Evolutionary conservation across 2,888 invertebrate species (phyloP), one percentile per base, ranked within the genome.

Genomic region (Chesias legatella): DNA sequence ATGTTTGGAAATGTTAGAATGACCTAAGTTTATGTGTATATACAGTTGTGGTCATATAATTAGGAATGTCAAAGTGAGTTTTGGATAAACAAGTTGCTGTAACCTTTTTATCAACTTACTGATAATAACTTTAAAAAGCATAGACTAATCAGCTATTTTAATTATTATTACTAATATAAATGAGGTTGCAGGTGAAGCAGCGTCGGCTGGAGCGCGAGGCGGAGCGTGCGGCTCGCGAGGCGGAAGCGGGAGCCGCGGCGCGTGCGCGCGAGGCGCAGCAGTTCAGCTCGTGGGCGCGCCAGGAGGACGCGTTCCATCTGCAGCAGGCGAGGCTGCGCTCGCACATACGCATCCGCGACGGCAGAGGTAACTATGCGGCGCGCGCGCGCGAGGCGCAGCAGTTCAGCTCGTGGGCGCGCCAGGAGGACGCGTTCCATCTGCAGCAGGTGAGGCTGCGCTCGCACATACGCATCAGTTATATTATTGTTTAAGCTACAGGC

Each of bases 231-330:
- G 93, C 91, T 90, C 93, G 68, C 79, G 96, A 96, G 67, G 94
- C 94, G 48, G 86, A 85, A 67, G 73, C 82, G 47, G 95, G 96
- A 71, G 92, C 94, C 78, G 92, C 94, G 67, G 90, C 95, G 72
- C 89, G 96, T 63, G 97, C 98, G 67, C 90, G 58, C 92, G 96
- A 67, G 95, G 96, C 84, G 94, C 97, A 84, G 94, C 97, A 36
- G 95, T 96, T 40, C 96, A 96, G 73, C 73, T 95, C 95, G 66
- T 99, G 98, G 98, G 95, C 96, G 67, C 91, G 94, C 24, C 98
- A 98, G 68, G 99, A 99, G 84, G 98, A 99, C 79, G 93, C 96
- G 76, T 99, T 99, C 88, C 99, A 99, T 75, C 88, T 99, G 67
- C 95, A 98, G 64, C 99, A 99, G 88, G 98, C 99, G 0, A 91